These are phyloP conservation scores for Holothuria glaberrima DNA, from an alignment of 35 echinoderm and acorn worm species.

Conservation along the genomic window DNA sequence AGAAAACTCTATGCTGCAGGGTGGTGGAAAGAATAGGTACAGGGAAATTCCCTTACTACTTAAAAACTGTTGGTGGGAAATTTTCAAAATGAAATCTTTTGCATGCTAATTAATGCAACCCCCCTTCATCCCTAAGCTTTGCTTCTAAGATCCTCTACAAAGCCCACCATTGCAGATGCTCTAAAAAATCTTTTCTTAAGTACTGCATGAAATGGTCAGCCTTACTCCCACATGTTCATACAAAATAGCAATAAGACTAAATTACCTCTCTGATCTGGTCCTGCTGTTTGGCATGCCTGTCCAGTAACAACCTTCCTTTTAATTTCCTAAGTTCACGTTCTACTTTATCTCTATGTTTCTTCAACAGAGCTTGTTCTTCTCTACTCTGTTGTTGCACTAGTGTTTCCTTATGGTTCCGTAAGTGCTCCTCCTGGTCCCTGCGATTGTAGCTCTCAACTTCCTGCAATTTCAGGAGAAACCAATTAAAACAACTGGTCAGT, in stretches of 20 bases:
- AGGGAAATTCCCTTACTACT: no score
- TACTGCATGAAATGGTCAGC: no score
- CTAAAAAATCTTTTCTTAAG: no score
- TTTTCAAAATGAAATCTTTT: no score
- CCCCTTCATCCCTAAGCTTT: neutral
- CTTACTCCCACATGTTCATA: no score
- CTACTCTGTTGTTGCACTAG: slow-evolving; percentile 79
- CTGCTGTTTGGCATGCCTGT: slow-evolving; percentile 85
- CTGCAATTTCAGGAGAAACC: slow-evolving; percentile 14
- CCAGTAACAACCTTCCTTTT: slow-evolving; percentile 74
- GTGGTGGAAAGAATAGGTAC: no score
- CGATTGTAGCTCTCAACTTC: slow-evolving; percentile 75
- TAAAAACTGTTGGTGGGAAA: neutral
- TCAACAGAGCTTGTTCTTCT: slow-evolving; percentile 66
- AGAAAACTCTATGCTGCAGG: no score
- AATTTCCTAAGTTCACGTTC: slow-evolving; percentile 84
- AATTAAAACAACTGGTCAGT: no score
- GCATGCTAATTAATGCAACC: no score
- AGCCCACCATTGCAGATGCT: no score
- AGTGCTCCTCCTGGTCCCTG: slow-evolving; percentile 71
- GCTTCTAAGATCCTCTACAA: neutral
- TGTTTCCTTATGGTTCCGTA: slow-evolving; percentile 81
- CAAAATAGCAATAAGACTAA: no score
- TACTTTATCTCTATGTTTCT: slow-evolving; percentile 66
- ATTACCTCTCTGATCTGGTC: slow-evolving; percentile 94